Conservation (phyloP, 2,113 vertebrate genomes). For the human (Homo sapiens) region DNA sequence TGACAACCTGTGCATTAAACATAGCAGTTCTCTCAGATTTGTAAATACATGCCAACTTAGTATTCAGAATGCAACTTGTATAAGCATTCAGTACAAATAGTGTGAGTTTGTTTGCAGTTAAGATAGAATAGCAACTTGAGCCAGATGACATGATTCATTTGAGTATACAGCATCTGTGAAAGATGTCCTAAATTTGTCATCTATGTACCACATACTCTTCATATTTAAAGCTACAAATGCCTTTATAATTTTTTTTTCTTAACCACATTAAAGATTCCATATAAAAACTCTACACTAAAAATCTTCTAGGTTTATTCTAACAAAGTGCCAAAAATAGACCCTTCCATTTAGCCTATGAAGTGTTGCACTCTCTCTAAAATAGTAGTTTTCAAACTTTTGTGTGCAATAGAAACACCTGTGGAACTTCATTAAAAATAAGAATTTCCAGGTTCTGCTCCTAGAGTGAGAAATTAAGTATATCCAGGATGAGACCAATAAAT, state of each 20-base stretch:
- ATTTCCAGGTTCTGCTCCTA: neutral
- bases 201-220: neutral
- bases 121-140: conserved; percentile 77
- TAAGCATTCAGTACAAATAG: conserved; percentile 82
- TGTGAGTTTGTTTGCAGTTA: conserved; percentile 81
- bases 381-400: neutral
- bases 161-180: conserved; percentile 70
- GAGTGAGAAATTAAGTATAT: neutral
- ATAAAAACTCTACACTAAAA: neutral
- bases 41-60: conserved; percentile 84
- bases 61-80: conserved; percentile 79
- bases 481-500: neutral
- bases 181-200: conserved; percentile 40
- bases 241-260: neutral
- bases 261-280: neutral
- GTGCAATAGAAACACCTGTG: neutral
- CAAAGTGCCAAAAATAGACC: neutral
- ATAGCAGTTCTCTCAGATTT: conserved; percentile 82
- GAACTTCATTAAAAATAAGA: neutral
- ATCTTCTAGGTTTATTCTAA: neutral
- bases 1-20: conserved; percentile 85
- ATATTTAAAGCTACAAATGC: neutral
- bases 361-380: neutral
- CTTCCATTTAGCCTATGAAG: neutral
- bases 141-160: conserved; percentile 76